These are phyloP conservation scores for Drosophila sproati DNA, from an alignment of 1,140 invertebrate genomes.

Conservation along the genomic window DNA sequence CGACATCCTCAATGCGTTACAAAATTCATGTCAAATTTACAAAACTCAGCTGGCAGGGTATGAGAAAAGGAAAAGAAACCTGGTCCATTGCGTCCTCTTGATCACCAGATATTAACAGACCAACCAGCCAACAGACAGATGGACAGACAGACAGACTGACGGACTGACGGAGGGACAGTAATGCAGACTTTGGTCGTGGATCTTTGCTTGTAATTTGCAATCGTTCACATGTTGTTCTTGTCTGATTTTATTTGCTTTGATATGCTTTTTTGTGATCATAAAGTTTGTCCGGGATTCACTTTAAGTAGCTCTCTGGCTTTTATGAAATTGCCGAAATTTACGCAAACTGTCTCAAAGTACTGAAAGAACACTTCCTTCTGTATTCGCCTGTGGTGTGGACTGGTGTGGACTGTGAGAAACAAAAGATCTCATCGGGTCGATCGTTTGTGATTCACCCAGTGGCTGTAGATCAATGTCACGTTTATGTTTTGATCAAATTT, in stretches of 20 bases:
- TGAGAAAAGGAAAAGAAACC: conserved; percentile 6
- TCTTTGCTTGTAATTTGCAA: conserved; percentile 75
- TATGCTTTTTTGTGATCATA: conserved; percentile 67
- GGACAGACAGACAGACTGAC: conserved; percentile 3
- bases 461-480: conserved; percentile 78
- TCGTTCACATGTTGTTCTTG: conserved; percentile 80
- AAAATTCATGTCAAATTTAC: neutral
- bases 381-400: conserved; percentile 4
- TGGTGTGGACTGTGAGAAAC: conserved; percentile 54
- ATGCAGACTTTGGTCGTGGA: conserved; percentile 23
- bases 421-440: conserved; percentile 46
- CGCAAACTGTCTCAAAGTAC: conserved; percentile 49
- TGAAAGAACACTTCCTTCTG: conserved; percentile 31
- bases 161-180: neutral
- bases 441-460: conserved; percentile 36
- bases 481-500: conserved; percentile 74
- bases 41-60: conserved; percentile 5
- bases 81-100: conserved; percentile 42
- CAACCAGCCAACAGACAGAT: neutral
- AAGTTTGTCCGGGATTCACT: conserved; percentile 55
- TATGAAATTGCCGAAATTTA: conserved; percentile 66
- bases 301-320: conserved; percentile 63
- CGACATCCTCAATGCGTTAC: neutral
- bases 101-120: conserved; percentile 60
- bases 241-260: conserved; percentile 78